Evolutionary conservation across 2,113 vertebrate species (phyloP).

Genomic region (Apistogramma diplotaenia): DNA sequence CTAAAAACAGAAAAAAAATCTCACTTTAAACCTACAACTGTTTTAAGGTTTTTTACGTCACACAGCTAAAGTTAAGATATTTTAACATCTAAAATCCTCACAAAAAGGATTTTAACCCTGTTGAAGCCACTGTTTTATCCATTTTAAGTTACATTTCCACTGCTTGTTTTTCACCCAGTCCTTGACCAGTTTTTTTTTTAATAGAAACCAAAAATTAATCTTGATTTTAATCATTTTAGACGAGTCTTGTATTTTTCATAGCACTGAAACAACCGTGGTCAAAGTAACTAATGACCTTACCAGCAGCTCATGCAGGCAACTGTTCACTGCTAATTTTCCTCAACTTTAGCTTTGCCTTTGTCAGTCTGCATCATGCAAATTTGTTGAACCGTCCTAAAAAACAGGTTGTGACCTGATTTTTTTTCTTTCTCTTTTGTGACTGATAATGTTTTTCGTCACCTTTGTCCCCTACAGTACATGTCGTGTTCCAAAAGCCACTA

Average conservation of each 20-base stretch:
- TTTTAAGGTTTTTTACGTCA: not conserved
- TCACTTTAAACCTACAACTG: not conserved
- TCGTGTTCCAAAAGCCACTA: not conserved
- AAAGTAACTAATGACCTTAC: not conserved
- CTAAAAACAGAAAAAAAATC: not conserved
- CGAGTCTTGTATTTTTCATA: not conserved
- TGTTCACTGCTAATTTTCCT: not conserved
- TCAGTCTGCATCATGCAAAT: not conserved
- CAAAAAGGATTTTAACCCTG: not conserved
- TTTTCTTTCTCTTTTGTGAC: not conserved
- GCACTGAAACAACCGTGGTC: not conserved
- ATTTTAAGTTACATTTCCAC: not conserved
- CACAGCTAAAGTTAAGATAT: not conserved
- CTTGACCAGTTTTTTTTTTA: not conserved
- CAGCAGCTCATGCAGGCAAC: too few species aligned
- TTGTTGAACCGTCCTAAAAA: not conserved
- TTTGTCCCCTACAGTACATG: not conserved
- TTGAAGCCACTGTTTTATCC: not conserved
- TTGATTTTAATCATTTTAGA: not conserved
- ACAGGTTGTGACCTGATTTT: not conserved
- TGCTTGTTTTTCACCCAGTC: not conserved
- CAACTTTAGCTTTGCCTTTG: rapidly evolving
- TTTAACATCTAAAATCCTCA: not conserved
- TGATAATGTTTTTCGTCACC: not conserved
- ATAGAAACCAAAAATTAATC: not conserved